Evolutionary conservation across 2,113 vertebrate species (phyloP).

Genomic region (Asarcornis scutulata): DNA sequence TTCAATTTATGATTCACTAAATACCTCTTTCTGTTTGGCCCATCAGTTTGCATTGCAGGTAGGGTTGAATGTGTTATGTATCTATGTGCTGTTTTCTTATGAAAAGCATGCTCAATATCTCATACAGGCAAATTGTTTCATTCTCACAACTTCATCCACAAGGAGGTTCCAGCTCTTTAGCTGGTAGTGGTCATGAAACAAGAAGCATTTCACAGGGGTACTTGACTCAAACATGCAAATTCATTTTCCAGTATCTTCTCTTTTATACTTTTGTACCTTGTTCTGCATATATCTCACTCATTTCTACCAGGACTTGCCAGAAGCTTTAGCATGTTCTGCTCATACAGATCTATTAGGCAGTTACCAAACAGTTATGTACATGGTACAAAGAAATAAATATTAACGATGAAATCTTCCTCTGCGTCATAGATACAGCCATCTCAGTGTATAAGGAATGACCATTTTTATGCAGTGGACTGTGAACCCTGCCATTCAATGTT

Average conservation of each 20-base stretch:
- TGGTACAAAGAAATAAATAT: not conserved
- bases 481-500: not conserved
- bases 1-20: constrained; percentile 26
- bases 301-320: not conserved
- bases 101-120: not conserved
- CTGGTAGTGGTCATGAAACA: not conserved
- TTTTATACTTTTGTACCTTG: not conserved
- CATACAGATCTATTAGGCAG: not conserved
- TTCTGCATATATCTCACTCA: not conserved
- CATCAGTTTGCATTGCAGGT: constrained; percentile 19
- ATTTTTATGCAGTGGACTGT: not conserved
- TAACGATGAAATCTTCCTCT: not conserved
- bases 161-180: not conserved
- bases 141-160: not conserved
- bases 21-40: constrained; percentile 30
- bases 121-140: not conserved
- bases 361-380: not conserved
- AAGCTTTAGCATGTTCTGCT: not conserved
- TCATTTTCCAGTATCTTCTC: not conserved
- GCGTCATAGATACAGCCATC: not conserved
- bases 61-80: not conserved
- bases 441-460: not conserved
- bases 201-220: not conserved
- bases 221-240: not conserved
- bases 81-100: not conserved